Conservation (phyloP, 1,140 invertebrate species). For the Babylonia areolata region DNA sequence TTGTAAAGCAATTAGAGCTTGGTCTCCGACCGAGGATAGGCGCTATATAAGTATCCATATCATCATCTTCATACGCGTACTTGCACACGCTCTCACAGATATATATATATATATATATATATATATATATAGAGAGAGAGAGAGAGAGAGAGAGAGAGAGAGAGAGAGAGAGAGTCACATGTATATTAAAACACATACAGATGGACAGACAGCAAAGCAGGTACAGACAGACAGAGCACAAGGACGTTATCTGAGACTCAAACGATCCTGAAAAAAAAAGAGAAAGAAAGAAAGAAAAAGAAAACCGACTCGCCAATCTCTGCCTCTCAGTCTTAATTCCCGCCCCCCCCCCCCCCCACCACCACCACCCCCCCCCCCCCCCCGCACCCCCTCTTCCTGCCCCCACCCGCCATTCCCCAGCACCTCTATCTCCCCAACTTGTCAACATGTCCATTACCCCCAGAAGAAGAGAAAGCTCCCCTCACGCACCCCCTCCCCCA, state of each 20-base stretch:
- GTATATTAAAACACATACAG: neutral
- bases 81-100: neutral
- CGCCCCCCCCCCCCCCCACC: neutral
- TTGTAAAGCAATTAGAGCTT: too few species aligned
- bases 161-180: neutral
- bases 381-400: neutral
- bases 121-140: too few species aligned
- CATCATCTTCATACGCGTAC: neutral
- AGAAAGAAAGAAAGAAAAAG: neutral
- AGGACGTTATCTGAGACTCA: neutral
- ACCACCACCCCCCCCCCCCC: neutral
- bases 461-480: neutral
- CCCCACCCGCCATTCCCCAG: neutral
- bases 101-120: too few species aligned
- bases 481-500: neutral
- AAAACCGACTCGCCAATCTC: too few species aligned
- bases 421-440: neutral
- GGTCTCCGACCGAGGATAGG: too few species aligned
- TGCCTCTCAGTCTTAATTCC: neutral
- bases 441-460: neutral
- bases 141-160: slow-evolving; percentile 11
- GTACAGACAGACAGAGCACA: neutral
- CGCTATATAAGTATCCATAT: neutral
- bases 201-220: neutral
- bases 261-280: neutral